phyloP scores from a whole-genome alignment of 2,888 invertebrate species.

The Electrophaes corylata region DNA sequence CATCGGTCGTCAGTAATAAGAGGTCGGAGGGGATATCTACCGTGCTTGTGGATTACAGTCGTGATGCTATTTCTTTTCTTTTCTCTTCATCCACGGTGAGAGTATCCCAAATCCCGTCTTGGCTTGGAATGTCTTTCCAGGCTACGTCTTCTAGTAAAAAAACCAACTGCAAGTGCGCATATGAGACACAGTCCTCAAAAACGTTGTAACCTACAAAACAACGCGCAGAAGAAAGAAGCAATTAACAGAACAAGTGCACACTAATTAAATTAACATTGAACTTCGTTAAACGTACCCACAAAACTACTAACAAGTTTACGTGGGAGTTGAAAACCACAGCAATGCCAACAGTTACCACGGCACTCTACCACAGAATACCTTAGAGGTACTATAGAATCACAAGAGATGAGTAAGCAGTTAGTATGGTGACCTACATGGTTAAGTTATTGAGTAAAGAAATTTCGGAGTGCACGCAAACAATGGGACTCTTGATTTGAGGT shows the following conservation, averaged over 20 bases:
- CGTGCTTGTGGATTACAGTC: no score
- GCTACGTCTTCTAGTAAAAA: no score
- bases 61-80: no score
- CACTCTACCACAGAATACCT: conserved; percentile 1
- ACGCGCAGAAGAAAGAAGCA: conserved; percentile 8
- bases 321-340: conserved; percentile 1
- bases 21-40: no score
- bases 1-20: no score
- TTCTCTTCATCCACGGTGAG: no score
- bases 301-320: conserved; percentile 15
- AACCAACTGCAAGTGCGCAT: neutral
- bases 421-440: conserved; percentile 7
- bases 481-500: conserved; percentile 14
- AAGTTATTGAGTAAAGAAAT: conserved; percentile 12
- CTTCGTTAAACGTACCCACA: conserved; percentile 12
- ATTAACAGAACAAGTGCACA: conserved; percentile 23
- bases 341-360: conserved; percentile 1
- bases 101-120: no score
- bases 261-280: conserved; percentile 28
- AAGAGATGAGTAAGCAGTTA: conserved; percentile 7
- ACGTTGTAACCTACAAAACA: conserved; percentile 12
- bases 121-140: no score
- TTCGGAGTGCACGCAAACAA: conserved; percentile 22
- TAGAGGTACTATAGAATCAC: neutral
- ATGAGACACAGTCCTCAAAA: neutral